Base-by-base conservation (phyloP, 1,140 invertebrate species). In the Meteorus sp. region DNA sequence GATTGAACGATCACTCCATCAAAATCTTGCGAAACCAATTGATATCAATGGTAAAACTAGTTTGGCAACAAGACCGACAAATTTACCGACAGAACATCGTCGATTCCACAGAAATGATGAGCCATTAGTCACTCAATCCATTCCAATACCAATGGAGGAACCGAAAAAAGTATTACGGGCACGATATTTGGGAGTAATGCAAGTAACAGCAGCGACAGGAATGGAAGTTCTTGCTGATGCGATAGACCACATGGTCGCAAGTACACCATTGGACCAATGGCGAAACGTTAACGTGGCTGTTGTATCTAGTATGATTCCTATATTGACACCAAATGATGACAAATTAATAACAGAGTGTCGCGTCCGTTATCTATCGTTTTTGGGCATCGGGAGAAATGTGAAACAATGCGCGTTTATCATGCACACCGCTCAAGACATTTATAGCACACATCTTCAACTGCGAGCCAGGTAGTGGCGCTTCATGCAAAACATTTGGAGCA, bases 401-500 rank as follows among this genome's bases (percentile, higher is more conserved):
- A 93, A 95, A 81, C 89, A 95, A 72, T 97, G 95, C 81, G 95
- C 93, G 17, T 97, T 98, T 79, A 94, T 98, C 50, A 92, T 95
- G 84, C 92, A 95, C 81, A 93, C 91, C 23, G 91, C 91, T 51
- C 90, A 94, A 81, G 93, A 97, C 79, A 67, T 98, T 95, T 80
- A 87, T 96, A 68, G 93, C 93, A 64, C 94, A 98, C 79, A 88
- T 94, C 50, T 97, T 98, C 81, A 90, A 95, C 78, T 95, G 93
- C 70, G 93, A 97, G 76, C 95, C 95, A 15, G 94, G 92, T 56
- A 93, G 93, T 55, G 94, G 93, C 37, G 91, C 93, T 9, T 85
- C 98, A 35, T 97, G 95, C 82, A 98, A 98, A 86, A 97, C 94
- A 45, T 94, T 98, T 64, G 94, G 98, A 81, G 95, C 95, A 43